A percentile compares a stretch with the other conserved stretches of the same genome.
Evolutionary conservation across 1,140 invertebrate genomes (phyloP).

Genomic region (Drosophila watanabei): DNA sequence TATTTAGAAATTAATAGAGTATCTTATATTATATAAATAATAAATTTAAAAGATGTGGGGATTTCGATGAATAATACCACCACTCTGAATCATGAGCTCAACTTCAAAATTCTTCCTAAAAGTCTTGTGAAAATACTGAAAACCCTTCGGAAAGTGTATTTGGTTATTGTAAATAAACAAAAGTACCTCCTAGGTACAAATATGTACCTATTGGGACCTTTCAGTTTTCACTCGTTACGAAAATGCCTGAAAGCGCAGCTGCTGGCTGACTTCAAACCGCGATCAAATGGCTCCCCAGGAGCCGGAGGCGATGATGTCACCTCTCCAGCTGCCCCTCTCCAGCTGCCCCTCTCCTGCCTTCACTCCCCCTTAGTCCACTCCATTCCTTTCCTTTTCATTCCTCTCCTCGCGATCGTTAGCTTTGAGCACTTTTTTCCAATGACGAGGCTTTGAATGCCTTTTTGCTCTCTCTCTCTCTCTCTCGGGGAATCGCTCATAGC

Average conservation of each 20-base stretch:
- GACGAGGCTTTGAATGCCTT: slow-evolving; percentile 5
- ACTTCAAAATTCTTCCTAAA: not conserved
- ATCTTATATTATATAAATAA: not conserved
- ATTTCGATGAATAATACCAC: not conserved
- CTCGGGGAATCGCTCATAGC: slow-evolving; percentile 14
- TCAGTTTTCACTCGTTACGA: slow-evolving; percentile 19
- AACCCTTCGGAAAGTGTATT: slow-evolving; percentile 5
- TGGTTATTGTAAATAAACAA: not conserved
- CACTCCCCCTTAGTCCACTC: not conserved
- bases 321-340: slow-evolving; percentile 35
- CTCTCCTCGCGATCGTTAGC: slow-evolving; percentile 24
- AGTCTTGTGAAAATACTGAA: not conserved
- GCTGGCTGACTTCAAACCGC: slow-evolving; percentile 35
- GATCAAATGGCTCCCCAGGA: slow-evolving; percentile 56
- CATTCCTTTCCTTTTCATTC: slow-evolving; percentile 3
- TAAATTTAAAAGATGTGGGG: not conserved
- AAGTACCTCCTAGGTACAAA: not conserved
- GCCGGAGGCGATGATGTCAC: slow-evolving; percentile 41
- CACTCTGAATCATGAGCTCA: not conserved
- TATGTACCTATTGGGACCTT: slow-evolving; percentile 7
- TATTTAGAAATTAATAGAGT: not conserved
- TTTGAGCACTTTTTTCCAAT: slow-evolving; percentile 30
- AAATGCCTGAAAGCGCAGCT: slow-evolving; percentile 35
- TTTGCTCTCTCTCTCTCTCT: slow-evolving; percentile 2
- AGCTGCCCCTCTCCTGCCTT: slow-evolving; percentile 12